phyloP scores from a whole-genome alignment of 2,888 invertebrate species.

The Caradrina clavipalpis region DNA sequence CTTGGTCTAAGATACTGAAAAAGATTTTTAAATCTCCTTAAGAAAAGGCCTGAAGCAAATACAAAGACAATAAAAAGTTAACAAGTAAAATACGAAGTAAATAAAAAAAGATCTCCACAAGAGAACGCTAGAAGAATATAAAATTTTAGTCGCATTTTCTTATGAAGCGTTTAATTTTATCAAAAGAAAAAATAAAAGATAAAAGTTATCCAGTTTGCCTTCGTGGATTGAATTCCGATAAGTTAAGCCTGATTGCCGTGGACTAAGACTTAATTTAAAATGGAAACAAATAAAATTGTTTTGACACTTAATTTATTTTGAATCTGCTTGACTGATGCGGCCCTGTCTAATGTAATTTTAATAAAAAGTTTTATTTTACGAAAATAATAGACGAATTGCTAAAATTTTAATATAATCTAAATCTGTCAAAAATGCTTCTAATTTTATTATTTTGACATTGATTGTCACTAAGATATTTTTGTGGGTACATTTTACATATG shows the following conservation, averaged over 20 bases:
- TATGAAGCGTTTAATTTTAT: conserved; percentile 78
- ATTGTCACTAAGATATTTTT: no score
- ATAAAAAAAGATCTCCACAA: conserved; percentile 68
- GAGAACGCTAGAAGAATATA: conserved; percentile 74
- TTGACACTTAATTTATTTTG: conserved; percentile 27
- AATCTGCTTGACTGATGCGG: not conserved
- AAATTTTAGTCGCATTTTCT: conserved; percentile 74
- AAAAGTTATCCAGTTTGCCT: conserved; percentile 71
- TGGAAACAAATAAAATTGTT: conserved; percentile 24
- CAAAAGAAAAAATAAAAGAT: conserved; percentile 66
- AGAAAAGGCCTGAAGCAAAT: conserved; percentile 53
- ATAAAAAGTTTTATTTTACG: not conserved
- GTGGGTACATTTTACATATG: no score
- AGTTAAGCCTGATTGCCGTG: conserved; percentile 67
- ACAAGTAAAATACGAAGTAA: conserved; percentile 71
- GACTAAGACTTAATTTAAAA: conserved; percentile 33
- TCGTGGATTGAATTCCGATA: conserved; percentile 74
- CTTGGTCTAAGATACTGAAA: conserved; percentile 30
- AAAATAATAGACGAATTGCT: not conserved
- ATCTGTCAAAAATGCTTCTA: no score
- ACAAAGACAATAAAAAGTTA: conserved; percentile 70
- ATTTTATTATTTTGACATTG: no score
- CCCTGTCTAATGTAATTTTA: not conserved
- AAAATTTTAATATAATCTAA: not conserved
- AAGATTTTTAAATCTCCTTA: conserved; percentile 58